phyloP scores from a whole-genome alignment of 2,797 vertebrate species.

The Cuniculus paca region DNA sequence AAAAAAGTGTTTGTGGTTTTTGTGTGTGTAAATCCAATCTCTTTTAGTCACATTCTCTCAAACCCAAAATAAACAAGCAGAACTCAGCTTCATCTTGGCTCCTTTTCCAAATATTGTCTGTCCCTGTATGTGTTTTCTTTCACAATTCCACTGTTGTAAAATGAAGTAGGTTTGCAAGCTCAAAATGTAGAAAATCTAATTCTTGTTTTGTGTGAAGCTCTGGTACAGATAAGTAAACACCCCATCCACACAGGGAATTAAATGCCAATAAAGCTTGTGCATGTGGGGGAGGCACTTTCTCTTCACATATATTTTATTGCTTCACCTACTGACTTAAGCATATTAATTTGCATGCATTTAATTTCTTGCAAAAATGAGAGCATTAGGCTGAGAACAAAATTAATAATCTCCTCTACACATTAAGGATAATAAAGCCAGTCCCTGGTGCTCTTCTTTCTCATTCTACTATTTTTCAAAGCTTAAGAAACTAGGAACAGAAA shows the following conservation, averaged over 20 bases:
- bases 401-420: conserved; percentile 10
- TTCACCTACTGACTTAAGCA: conserved; percentile 48
- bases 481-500: background rate
- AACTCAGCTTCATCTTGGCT: conserved; percentile 47
- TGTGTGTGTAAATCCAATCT: conserved; percentile 45
- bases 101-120: conserved; percentile 65
- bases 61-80: conserved; percentile 68
- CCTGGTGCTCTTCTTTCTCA: background rate
- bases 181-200: conserved; percentile 72
- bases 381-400: conserved; percentile 54
- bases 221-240: conserved; percentile 54
- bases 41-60: conserved; percentile 65
- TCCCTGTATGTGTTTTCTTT: conserved; percentile 56
- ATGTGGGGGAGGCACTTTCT: background rate
- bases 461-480: background rate
- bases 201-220: conserved; percentile 56
- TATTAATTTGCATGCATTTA: conserved; percentile 70
- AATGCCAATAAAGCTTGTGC: background rate
- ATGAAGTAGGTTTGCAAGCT: conserved; percentile 57
- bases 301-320: conserved; percentile 50
- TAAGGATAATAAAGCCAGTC: background rate
- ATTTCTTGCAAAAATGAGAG: conserved; percentile 56
- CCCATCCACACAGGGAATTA: background rate
- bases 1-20: background rate
- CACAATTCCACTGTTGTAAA: conserved; percentile 71